These are phyloP conservation scores for Onychomys leucogaster DNA, from an alignment of 2,797 vertebrate genomes.

Conservation along the genomic window DNA sequence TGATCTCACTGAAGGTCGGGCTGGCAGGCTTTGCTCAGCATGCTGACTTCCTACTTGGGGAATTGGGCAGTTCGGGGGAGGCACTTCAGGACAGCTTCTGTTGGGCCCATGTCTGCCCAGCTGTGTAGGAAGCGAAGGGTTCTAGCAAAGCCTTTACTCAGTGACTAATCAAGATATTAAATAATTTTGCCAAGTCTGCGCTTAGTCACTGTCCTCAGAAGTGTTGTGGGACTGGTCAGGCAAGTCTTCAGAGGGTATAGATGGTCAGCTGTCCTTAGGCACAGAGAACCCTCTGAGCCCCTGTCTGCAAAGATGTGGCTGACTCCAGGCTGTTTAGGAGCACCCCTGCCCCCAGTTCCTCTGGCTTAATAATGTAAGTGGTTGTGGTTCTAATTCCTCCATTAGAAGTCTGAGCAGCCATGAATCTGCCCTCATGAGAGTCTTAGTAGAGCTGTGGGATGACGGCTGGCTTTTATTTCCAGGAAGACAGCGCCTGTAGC, in stretches of 20 bases:
- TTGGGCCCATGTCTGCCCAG: not conserved
- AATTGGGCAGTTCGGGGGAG: not conserved
- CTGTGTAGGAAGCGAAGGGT: slow-evolving; percentile 41
- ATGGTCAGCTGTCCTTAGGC: not conserved
- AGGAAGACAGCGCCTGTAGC: not conserved
- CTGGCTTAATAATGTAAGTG: not conserved
- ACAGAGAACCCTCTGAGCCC: accelerated
- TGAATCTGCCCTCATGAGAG: not conserved
- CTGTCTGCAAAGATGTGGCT: not conserved
- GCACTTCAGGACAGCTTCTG: slow-evolving; percentile 48
- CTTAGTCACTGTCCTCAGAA: slow-evolving; percentile 36
- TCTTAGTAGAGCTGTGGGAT: not conserved
- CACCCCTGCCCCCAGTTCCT: accelerated
- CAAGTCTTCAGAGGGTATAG: not conserved
- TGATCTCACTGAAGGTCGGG: not conserved
- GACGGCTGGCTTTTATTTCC: not conserved
- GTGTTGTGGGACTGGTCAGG: not conserved
- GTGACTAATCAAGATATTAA: slow-evolving; percentile 61
- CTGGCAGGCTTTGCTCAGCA: not conserved
- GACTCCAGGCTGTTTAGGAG: not conserved
- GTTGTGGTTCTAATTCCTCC: not conserved
- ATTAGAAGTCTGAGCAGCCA: not conserved
- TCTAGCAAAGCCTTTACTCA: slow-evolving; percentile 61
- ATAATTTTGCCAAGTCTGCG: not conserved
- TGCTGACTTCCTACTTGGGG: not conserved